Evolutionary conservation across 1,140 invertebrate genomes (phyloP).

Genomic region (Papilio dardanus): DNA sequence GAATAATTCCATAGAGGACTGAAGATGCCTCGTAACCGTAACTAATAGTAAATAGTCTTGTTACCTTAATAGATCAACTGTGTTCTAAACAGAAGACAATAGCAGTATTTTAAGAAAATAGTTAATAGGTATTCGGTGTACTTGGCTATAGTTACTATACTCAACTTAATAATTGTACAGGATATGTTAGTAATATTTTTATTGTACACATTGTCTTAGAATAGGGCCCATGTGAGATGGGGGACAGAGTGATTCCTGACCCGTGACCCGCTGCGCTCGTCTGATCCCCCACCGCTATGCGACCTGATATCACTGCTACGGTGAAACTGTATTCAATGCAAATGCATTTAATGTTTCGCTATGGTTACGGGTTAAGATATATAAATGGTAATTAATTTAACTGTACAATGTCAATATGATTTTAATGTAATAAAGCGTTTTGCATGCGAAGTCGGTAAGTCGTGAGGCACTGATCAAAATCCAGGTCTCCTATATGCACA

Average conservation of each 20-base stretch:
- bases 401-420: background rate
- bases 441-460: background rate
- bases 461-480: background rate
- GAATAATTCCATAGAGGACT: background rate
- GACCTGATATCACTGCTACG: slow-evolving; percentile 17
- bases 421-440: background rate
- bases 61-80: no score
- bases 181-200: background rate
- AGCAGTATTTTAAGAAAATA: background rate
- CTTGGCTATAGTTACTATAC: background rate
- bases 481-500: background rate
- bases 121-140: background rate
- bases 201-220: slow-evolving; percentile 11
- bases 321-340: slow-evolving; percentile 6
- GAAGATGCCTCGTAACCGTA: background rate
- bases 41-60: background rate
- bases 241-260: slow-evolving; percentile 37
- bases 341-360: background rate
- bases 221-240: slow-evolving; percentile 7
- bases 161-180: background rate
- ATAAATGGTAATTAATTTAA: background rate
- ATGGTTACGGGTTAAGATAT: background rate
- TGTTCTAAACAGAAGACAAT: background rate
- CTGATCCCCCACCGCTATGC: slow-evolving; percentile 14
- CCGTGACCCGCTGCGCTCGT: slow-evolving; percentile 33